A percentile compares a stretch with the other conserved stretches of the same genome.
Conservation (phyloP, 2,888 invertebrate species). For the Acleris cristana region DNA sequence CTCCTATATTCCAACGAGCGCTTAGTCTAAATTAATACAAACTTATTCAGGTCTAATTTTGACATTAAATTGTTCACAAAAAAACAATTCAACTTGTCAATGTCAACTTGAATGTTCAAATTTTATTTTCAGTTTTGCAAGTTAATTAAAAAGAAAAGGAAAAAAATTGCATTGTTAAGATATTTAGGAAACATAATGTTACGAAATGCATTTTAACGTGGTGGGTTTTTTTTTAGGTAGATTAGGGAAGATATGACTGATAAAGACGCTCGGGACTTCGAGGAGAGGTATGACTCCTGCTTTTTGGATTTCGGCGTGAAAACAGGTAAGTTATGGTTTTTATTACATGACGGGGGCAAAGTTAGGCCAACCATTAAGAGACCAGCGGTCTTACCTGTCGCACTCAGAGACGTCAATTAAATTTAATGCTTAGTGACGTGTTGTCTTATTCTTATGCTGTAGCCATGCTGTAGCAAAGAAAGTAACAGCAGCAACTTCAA, state of each 20-base stretch:
- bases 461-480: no score
- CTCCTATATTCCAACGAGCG: no score
- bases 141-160: background rate
- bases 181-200: conserved; percentile 11
- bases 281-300: conserved; percentile 72
- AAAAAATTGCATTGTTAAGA: background rate
- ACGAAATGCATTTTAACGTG: conserved; percentile 17
- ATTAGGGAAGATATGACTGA: conserved; percentile 60
- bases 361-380: no score
- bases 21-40: background rate
- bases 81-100: conserved; percentile 5
- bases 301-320: conserved; percentile 74
- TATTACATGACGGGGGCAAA: no score
- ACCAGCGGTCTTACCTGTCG: no score
- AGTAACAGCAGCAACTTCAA: no score
- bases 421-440: no score
- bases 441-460: no score
- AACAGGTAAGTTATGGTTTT: conserved; percentile 56
- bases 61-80: background rate
- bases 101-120: conserved; percentile 16
- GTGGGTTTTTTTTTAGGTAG: conserved; percentile 46
- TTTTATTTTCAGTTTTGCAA: conserved; percentile 12
- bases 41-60: background rate
- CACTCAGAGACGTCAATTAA: no score
- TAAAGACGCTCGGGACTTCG: conserved; percentile 67